Evolutionary conservation across 2,888 invertebrate genomes (phyloP), one percentile per base, ranked within the genome.

Genomic region (Diarsia rubi): DNA sequence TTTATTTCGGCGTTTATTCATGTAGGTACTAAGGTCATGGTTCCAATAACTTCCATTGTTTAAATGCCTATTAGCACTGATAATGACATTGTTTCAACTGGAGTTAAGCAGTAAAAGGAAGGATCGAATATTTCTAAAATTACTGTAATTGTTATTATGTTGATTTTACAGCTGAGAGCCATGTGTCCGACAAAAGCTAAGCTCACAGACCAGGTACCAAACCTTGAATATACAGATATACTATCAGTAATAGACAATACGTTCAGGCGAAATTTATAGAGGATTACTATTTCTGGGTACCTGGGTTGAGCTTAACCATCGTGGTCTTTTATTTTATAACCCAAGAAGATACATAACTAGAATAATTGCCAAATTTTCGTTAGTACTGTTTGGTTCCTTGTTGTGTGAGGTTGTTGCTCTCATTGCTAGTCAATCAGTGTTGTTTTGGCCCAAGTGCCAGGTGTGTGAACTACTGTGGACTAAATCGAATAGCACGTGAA

Each of bases 281-380:
- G 84, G 84, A 85, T 86, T 80, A 83, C 78, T 86, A 88, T 83
- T 83, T 71, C 87, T 87, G 21, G 54, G 54, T 57, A 72, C 24
- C 67, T 47, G 49, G 21, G 59, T 72, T 73, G 73, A 69, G 75
- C 54, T 81, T 69, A 75, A 75, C 81, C 72, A 87, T 69, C 85
- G 84, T 88, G 87, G 87, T 87, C 81, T 88, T 89, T 90, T 87
- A 85, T 88, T 89, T 87, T 86, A 86, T 84, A 82, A 81, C 74
- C 79, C n/a, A n/a, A n/a, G n/a, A n/a, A n/a, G n/a, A n/a, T n/a
- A n/a, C n/a, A n/a, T n/a, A n/a, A n/a, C n/a, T n/a, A n/a, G n/a
- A n/a, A n/a, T n/a, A n/a, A n/a, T n/a, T n/a, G n/a, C n/a, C n/a
- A n/a, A n/a, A n/a, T n/a, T n/a, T n/a, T n/a, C n/a, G n/a, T n/a